Evolutionary conservation across 2,797 vertebrate genomes (phyloP), one percentile per base, ranked within the genome.

Genomic region (Silurus lanzhouensis): DNA sequence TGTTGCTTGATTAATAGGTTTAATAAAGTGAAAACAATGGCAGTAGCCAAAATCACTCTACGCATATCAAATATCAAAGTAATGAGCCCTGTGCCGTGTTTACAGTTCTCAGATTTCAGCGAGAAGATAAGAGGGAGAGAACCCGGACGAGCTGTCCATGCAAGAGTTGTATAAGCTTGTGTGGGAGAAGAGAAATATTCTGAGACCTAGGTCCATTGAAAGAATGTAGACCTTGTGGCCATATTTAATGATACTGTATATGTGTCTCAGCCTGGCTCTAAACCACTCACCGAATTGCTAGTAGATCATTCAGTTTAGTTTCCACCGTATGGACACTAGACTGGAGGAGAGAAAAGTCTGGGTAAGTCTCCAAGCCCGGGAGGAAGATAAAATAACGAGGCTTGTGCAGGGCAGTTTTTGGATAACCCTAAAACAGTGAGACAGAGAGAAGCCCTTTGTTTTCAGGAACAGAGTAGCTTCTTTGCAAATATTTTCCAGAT

Each of bases 321-420:
- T 76, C 70, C 48, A 76, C 38, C 48, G 5, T 81, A 74, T 78
- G 22, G 46, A 81, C 68, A 61, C n/a, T 76, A 60, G 25, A 66
- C 14, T 15, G 20, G 9, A 81, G 55, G 70, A 64, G 55, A 61
- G 76, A 87, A 81, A 68, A 78, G 81, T 74, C 60, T 77, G 81
- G 67, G 64, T 78, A 61, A 83, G 86, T 81, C 79, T 87, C 77
- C 84, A 87, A 91, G 90, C 90, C 91, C 83, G 91, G 91, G 91
- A 89, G 83, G 88, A 91, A 81, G 74, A 89, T 84, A 90, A 92
- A 92, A 93, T 90, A 93, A 92, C 90, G 92, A 92, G 92, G 91
- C 70, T 90, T 87, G 87, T 93, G 94, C 94, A 95, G 94, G 93
- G 93, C 93, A 94, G 92, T 93, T 94, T 94, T 90, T 92, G 90